Evolutionary conservation across 2,888 invertebrate genomes (phyloP).

Genomic region (Melieria picta): DNA sequence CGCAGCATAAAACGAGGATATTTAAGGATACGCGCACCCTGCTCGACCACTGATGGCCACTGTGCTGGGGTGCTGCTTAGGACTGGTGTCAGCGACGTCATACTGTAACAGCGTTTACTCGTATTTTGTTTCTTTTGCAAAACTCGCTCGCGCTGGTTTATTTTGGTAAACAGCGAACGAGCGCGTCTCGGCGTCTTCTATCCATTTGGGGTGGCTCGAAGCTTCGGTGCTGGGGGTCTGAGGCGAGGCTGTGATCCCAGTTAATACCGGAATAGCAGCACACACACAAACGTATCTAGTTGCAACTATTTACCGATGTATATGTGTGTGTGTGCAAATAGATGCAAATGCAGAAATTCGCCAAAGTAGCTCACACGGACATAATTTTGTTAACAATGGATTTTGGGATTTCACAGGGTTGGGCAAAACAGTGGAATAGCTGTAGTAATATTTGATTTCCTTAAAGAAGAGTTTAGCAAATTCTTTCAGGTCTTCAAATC

Average conservation of each 20-base stretch:
- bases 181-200: slow-evolving; percentile 38
- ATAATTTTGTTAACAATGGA: no score
- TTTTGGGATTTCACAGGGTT: no score
- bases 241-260: background rate
- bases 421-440: no score
- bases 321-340: slow-evolving; percentile 5
- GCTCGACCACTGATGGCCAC: slow-evolving; percentile 42
- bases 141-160: slow-evolving; percentile 26
- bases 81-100: slow-evolving; percentile 1
- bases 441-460: no score
- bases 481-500: no score
- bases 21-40: slow-evolving; percentile 51
- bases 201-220: slow-evolving; percentile 13
- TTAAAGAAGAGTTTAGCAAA: no score
- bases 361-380: no score
- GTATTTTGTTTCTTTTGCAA: slow-evolving; percentile 14
- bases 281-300: background rate
- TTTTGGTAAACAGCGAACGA: slow-evolving; percentile 44
- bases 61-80: slow-evolving; percentile 39
- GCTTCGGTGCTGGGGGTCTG: background rate
- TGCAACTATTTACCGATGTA: background rate
- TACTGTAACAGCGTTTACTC: slow-evolving; percentile 5
- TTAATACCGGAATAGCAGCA: slow-evolving; percentile 5
- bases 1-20: slow-evolving; percentile 41
- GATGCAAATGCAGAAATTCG: background rate